Evolutionary conservation across 1,140 invertebrate species (phyloP).

Genomic region (Harlomillsia oculata): DNA sequence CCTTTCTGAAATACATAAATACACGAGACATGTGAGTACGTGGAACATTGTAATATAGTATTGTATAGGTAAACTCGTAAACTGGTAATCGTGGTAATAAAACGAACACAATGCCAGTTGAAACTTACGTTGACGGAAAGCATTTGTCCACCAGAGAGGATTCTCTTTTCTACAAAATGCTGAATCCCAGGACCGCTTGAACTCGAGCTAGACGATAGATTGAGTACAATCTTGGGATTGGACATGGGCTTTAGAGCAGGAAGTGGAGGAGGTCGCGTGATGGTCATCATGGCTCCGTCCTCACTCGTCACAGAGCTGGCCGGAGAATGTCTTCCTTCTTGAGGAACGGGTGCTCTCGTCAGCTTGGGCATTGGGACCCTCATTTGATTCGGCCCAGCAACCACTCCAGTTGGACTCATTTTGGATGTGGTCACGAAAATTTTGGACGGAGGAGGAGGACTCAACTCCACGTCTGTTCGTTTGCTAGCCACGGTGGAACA

Average conservation of each 20-base stretch:
- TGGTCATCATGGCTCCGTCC: not conserved
- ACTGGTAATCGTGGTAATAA: no score
- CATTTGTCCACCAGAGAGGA: constrained; percentile 28
- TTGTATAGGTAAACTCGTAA: no score
- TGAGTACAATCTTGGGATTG: not conserved
- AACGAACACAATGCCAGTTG: no score
- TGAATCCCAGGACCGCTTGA: not conserved
- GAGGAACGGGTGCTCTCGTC: constrained; percentile 16
- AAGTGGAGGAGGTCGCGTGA: constrained; percentile 1
- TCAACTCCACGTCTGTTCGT: constrained; percentile 8
- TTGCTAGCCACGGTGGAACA: constrained; percentile 26
- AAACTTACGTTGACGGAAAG: constrained; percentile 3
- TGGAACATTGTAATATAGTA: no score
- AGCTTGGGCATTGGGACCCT: constrained; percentile 20
- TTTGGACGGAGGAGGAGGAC: not conserved
- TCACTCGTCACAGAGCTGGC: constrained; percentile 12
- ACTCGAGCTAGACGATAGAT: not conserved
- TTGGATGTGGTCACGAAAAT: not conserved
- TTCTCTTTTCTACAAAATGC: constrained; percentile 25
- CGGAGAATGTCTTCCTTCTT: not conserved
- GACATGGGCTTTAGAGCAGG: constrained; percentile 16
- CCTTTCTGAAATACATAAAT: no score
- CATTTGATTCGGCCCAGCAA: not conserved
- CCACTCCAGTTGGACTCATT: constrained; percentile 9
- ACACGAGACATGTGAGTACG: no score